These are phyloP conservation scores for Cyanoliseus patagonus DNA, from an alignment of 2,113 vertebrate species.

Conservation along the genomic window DNA sequence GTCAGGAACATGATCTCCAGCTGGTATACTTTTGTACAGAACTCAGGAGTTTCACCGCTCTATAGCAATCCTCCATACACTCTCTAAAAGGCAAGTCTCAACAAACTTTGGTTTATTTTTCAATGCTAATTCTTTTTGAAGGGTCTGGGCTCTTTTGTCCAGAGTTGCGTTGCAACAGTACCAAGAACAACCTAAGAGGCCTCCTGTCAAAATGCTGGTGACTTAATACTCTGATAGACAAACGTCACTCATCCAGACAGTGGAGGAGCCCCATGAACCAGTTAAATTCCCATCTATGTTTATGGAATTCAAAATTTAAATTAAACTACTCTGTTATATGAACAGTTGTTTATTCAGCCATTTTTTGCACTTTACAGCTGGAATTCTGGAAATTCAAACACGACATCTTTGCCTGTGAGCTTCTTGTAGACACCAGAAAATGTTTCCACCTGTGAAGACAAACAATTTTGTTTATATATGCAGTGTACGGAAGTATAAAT, in stretches of 20 bases:
- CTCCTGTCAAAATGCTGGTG: not conserved
- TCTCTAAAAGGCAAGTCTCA: not conserved
- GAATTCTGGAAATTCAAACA: slow-evolving; percentile 99
- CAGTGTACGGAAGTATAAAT: not conserved
- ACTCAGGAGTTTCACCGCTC: not conserved
- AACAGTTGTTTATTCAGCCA: slow-evolving; percentile 91
- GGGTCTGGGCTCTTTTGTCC: not conserved
- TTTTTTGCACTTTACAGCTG: slow-evolving; percentile 88
- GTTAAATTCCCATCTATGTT: not conserved
- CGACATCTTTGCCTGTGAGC: slow-evolving; percentile 98
- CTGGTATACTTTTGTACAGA: not conserved
- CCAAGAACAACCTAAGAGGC: not conserved
- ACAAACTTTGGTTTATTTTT: not conserved
- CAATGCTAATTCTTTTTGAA: not conserved
- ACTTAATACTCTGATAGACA: not conserved
- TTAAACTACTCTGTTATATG: slow-evolving; percentile 53
- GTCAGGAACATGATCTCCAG: not conserved
- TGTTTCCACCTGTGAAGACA: slow-evolving; percentile 88
- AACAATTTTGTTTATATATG: not conserved
- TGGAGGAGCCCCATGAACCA: not conserved
- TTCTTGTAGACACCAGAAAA: slow-evolving; percentile 99
- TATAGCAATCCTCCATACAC: not conserved
- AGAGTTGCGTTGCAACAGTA: not conserved
- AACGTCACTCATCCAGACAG: not conserved
- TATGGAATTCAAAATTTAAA: slow-evolving; percentile 20